Base-by-base conservation (phyloP, 2,888 invertebrate species). In the Lasioglossum pauxillum region DNA sequence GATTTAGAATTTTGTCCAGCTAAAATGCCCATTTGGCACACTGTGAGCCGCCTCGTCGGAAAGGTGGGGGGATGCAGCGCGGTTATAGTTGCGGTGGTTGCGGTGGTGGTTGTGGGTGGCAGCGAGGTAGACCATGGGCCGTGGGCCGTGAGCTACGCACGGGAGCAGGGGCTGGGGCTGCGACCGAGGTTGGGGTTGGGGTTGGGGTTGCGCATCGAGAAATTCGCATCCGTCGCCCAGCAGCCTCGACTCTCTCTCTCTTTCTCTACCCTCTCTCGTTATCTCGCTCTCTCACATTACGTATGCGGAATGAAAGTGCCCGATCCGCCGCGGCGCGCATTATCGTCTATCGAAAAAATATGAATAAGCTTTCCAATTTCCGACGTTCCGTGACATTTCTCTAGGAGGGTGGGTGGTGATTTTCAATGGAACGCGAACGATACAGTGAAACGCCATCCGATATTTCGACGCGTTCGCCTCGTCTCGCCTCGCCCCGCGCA, bases 311-410 rank as follows among this genome's bases (percentile, higher is more conserved):
- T 94, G 94, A 94, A 93, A 93, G 93, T 91, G 90, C 79, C 78
- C 80, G 87, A 85, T 87, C 74, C 89, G 85, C 71, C 83, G 83
- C 80, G 80, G 84, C 82, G 69, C 76, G 88, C 83, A 86, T 81
- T 89, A 82, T 88, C 87, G 89, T 83, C 84, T 94, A 94, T 94
- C 93, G 93, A 94, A 93, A 94, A 93, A 93, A 93, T 95, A 94
- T 95, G 94, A 94, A 95, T 95, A 94, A 94, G 94, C 94, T 94
- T 95, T 95, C 94, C 94, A 95, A 95, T 95, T 95, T 95, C 94
- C 94, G 95, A 94, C 94, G 93, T 93, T 93, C 92, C 94, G 92
- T 94, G 94, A 95, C 94, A 94, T 94, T 94, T 94, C 94, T 94
- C 94, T 93, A 93, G 93, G 92, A 93, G 94, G 93, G 93, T 91